Evolutionary conservation across 1,140 invertebrate genomes (phyloP), one percentile per base, ranked within the genome.

Genomic region (Solen grandis): DNA sequence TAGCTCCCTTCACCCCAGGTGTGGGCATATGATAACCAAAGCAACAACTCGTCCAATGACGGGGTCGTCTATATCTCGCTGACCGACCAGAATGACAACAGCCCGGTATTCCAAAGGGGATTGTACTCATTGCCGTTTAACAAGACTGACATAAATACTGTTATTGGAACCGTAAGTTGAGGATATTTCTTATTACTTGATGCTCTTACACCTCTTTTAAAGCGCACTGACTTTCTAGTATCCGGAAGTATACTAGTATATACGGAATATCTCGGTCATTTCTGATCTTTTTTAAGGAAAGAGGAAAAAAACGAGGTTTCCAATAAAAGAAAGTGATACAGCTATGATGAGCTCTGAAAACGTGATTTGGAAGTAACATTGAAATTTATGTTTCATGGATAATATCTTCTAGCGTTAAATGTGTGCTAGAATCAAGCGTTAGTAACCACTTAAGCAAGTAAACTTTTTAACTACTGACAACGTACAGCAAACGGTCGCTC

Each of bases 51-150:
- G 38, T 33, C 31, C 8, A 76, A 38, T 19, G 66, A 60, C 10
- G 74, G 60, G 0, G 55, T 63, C 16, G 62, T 76, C 29, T 19
- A 29, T 22, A 60, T 78, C 5, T 57, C 31, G 8, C 36, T 78
- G 46, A 54, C 25, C 29, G 75, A 78, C 35, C 27, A 59, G 4
- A 78, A 78, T 25, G 75, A 78, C 35, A 78, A 69, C 52, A 78
- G 41, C 19, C 75, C 75, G 1, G 22, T 27, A 29, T 78, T 78
- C 33, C 1, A 25, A 27, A 13, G 60, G 5, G 41, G 27, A 65
- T 31, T 22, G 5, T 78, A 59, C 27, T 5, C 66, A n/a, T 68
- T 78, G n/a, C 29, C 36, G 25, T 14, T 60, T 13, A 68, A 63
- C 60, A 19, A 33, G 25, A 33, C 60, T 19, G 4, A n/a, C 3